Base-by-base conservation (phyloP, 2,797 vertebrate species). In the Pangasius macronema region DNA sequence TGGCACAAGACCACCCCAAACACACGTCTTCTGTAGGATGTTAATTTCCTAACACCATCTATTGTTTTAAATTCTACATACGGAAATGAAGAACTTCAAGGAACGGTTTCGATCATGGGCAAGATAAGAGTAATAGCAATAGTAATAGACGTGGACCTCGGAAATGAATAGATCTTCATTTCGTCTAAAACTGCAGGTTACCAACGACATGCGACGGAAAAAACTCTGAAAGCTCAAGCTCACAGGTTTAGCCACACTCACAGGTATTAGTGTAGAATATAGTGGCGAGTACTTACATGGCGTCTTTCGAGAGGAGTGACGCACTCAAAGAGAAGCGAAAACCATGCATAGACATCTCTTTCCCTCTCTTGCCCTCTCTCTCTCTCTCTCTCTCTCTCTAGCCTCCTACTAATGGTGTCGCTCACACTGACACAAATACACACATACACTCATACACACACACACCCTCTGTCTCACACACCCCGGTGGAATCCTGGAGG, bases 401-500 rank as follows among this genome's bases (percentile, higher is more conserved):
- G 91, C 92, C 92, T 92, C 91, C 91, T 89, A 79, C 93, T 82
- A 67, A 82, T 67, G 91, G 90, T 94, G 94, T 94, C 94, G 92
- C 93, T 91, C 91, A 93, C 91, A 90, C 91, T 93, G 92, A 94
- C 92, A 93, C 89, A 86, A 91, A 94, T 92, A 90, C 85, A 42
- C 75, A 68, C 51, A 55, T 30, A 75, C 24, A 49, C 55, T 30
- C 49, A 39, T 5, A 3, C 36, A 81, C 20, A 65, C 82, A 72
- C 79, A 82, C 84, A 75, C 84, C 42, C 75, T 53, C 65, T 81
- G 55, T 91, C 92, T 93, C 87, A 86, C 88, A 84, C 89, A 85
- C 88, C 95, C 94, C 93, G 92, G 94, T 95, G 93, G 93, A 89
- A 93, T 93, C 94, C 94, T 93, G 91, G 94, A 94, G 95, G 96